phyloP scores from a whole-genome alignment of 2,888 invertebrate species.

The Graphium colonna region DNA sequence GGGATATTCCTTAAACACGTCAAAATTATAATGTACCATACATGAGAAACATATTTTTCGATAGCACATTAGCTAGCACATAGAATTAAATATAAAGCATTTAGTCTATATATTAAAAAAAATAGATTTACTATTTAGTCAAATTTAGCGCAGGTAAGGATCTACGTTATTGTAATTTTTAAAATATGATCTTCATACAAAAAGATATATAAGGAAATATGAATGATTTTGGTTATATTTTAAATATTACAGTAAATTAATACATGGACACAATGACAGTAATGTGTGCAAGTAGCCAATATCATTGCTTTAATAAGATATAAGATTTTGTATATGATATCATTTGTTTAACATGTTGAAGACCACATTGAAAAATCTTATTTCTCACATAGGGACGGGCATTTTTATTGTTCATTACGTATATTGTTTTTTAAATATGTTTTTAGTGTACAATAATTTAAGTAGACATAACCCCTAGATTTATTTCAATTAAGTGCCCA shows the following conservation, averaged over 20 bases:
- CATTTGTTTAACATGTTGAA: too few species aligned
- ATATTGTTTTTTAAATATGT: too few species aligned
- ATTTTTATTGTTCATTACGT: too few species aligned
- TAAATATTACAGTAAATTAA: slow-evolving; percentile 14
- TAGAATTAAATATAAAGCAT: slow-evolving; percentile 12
- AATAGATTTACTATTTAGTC: slow-evolving; percentile 9
- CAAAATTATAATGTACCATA: slow-evolving; percentile 22
- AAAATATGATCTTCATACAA: background rate
- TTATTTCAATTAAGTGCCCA: too few species aligned
- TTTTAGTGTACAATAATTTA: too few species aligned
- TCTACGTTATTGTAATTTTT: background rate
- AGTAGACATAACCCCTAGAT: background rate
- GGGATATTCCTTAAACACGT: slow-evolving; percentile 11
- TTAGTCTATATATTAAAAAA: slow-evolving; percentile 13
- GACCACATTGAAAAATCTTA: too few species aligned
- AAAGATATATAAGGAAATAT: too few species aligned
- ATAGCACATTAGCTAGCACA: slow-evolving; percentile 24
- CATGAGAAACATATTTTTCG: slow-evolving; percentile 24
- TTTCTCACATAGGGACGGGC: too few species aligned
- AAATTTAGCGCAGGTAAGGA: too few species aligned
- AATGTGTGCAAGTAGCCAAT: slow-evolving; percentile 20
- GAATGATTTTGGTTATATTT: background rate
- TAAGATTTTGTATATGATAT: slow-evolving; percentile 13
- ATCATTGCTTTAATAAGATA: slow-evolving; percentile 20
- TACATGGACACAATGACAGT: slow-evolving; percentile 8